Conservation (phyloP, 2,888 invertebrate species). For the Ophion ellenae region DNA sequence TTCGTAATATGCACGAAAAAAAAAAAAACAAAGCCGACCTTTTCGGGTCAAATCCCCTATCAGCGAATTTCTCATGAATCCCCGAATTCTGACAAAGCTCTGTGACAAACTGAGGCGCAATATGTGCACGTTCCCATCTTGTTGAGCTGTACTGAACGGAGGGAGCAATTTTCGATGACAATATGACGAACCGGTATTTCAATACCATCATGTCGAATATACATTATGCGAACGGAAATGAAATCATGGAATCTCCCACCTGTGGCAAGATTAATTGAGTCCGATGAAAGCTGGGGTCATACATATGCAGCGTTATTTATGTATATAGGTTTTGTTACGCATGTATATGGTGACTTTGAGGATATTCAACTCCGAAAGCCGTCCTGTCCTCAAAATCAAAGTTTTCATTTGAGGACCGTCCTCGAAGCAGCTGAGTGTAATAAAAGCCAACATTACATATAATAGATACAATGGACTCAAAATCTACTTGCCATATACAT, state of each 20-base stretch:
- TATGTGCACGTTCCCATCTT: neutral
- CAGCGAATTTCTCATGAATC: neutral
- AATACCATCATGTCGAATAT: neutral
- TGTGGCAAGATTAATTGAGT: slow-evolving; percentile 34
- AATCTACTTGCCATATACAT: too few species aligned
- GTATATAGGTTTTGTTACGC: neutral
- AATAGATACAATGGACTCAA: too few species aligned
- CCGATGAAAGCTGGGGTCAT: slow-evolving; percentile 20
- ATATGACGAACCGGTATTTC: slow-evolving; percentile 7
- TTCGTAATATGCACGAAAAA: slow-evolving; percentile 5
- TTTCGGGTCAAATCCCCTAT: slow-evolving; percentile 1
- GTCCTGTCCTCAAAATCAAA: too few species aligned
- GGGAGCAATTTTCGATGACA: slow-evolving; percentile 23
- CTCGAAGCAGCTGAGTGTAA: too few species aligned
- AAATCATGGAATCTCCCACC: slow-evolving; percentile 33
- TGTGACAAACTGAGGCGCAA: too few species aligned
- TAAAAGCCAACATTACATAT: too few species aligned
- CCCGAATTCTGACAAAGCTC: neutral
- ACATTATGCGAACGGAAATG: slow-evolving; percentile 14
- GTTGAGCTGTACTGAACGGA: neutral
- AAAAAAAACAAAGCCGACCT: neutral
- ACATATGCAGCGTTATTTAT: slow-evolving; percentile 10
- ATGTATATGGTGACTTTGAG: too few species aligned
- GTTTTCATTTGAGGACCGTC: too few species aligned
- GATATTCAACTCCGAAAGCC: too few species aligned